phyloP scores from a whole-genome alignment of 2,888 invertebrate genomes.

The Caenorhabditis sp. region DNA sequence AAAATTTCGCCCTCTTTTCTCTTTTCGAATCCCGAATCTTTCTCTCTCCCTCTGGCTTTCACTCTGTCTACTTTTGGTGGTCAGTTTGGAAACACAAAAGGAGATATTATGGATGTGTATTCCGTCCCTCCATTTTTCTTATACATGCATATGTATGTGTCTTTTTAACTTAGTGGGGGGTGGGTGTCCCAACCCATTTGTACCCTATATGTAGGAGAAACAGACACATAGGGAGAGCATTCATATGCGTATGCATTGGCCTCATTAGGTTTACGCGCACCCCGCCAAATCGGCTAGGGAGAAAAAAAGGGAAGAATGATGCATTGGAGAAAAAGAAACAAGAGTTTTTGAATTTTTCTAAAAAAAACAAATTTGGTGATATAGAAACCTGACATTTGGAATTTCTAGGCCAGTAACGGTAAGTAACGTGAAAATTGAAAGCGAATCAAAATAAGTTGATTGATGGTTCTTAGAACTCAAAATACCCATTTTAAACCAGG shows the following conservation, averaged over 20 bases:
- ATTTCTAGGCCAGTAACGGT: too few relatives aligned
- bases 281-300: neutral
- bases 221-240: neutral
- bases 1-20: constrained; percentile 16
- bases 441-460: too few relatives aligned
- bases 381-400: too few relatives aligned
- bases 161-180: neutral
- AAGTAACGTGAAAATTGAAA: too few relatives aligned
- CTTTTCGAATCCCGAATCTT: neutral
- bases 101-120: constrained; percentile 21
- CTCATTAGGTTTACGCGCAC: constrained; percentile 57
- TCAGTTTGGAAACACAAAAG: constrained; percentile 16
- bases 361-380: neutral
- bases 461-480: neutral
- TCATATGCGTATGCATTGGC: constrained; percentile 57
- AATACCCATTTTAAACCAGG: too few relatives aligned
- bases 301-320: neutral
- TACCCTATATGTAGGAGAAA: neutral
- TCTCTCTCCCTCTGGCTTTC: neutral
- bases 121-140: constrained; percentile 5
- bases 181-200: neutral
- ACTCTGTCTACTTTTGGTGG: constrained; percentile 7
- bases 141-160: constrained; percentile 20
- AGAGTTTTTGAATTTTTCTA: neutral
- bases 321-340: neutral